phyloP scores from a whole-genome alignment of 2,888 invertebrate genomes.

The Diabrotica balteata region DNA sequence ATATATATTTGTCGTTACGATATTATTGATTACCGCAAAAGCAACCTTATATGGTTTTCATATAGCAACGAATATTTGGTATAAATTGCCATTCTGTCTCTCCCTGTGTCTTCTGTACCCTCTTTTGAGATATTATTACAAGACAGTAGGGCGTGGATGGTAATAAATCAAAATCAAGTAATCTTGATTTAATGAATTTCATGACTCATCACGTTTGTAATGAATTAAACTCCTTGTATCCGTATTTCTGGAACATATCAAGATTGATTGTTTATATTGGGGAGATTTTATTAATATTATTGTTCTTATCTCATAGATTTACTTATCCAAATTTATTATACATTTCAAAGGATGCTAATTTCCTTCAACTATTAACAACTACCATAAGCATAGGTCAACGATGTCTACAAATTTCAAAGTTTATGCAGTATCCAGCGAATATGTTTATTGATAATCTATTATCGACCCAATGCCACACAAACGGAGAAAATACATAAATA shows the following conservation, averaged over 20 bases:
- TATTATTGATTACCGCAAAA: not conserved
- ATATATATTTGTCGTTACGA: too few relatives aligned
- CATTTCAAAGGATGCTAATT: too few relatives aligned
- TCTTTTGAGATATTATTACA: conserved; percentile 25
- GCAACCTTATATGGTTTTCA: conserved; percentile 6
- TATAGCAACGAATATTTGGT: conserved; percentile 14
- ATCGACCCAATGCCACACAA: too few relatives aligned
- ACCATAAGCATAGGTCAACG: too few relatives aligned
- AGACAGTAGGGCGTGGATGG: conserved; percentile 27
- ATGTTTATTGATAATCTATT: too few relatives aligned
- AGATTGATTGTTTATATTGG: conserved; percentile 40
- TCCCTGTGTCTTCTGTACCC: conserved; percentile 12
- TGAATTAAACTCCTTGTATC: conserved; percentile 42
- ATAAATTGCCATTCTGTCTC: conserved; percentile 13
- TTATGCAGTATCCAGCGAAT: too few relatives aligned
- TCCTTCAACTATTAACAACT: too few relatives aligned
- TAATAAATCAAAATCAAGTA: conserved; percentile 44
- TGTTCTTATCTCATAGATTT: not conserved
- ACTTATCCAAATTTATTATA: too few relatives aligned
- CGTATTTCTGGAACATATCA: conserved; percentile 35
- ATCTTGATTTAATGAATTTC: conserved; percentile 44
- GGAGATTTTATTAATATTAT: not conserved
- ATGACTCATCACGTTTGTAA: conserved; percentile 47
- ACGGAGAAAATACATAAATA: too few relatives aligned
- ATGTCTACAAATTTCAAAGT: too few relatives aligned